Conservation (phyloP, 2,113 vertebrate genomes). For the Thunnus thynnus region DNA sequence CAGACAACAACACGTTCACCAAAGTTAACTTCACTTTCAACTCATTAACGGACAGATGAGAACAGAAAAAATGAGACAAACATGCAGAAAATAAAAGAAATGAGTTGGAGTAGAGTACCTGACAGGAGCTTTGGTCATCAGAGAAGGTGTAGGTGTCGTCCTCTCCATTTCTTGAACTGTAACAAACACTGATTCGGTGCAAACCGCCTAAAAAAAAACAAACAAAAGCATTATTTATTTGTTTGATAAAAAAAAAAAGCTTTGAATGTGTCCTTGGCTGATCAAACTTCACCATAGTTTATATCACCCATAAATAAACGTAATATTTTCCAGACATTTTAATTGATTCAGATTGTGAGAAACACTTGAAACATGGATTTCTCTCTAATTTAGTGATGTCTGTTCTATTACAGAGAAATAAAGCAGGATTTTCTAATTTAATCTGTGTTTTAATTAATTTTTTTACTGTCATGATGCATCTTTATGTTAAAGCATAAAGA, state of each 20-base stretch:
- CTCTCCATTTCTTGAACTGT: slow-evolving; percentile 84
- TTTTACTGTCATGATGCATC: too few relatives aligned
- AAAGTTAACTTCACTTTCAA: background rate
- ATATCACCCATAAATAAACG: too few relatives aligned
- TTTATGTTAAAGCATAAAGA: too few relatives aligned
- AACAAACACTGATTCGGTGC: slow-evolving; percentile 92
- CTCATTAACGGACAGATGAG: background rate
- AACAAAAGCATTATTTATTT: background rate
- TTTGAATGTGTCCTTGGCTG: too few relatives aligned
- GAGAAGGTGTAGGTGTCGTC: slow-evolving; percentile 92
- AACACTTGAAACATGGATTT: too few relatives aligned
- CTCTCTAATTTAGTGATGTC: too few relatives aligned
- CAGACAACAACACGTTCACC: background rate
- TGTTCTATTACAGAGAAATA: too few relatives aligned
- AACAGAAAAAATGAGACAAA: fast-evolving
- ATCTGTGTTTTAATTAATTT: too few relatives aligned
- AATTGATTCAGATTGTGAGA: too few relatives aligned
- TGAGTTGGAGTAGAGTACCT: slow-evolving; percentile 77
- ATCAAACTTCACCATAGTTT: background rate
- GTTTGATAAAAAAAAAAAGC: too few relatives aligned
- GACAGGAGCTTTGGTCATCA: slow-evolving; percentile 94
- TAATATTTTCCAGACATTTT: too few relatives aligned
- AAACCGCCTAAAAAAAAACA: slow-evolving; percentile 86
- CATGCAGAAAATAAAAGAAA: background rate
- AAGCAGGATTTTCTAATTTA: too few relatives aligned